Percentiles rank a stretch among this genome's conserved stretches.
Evolutionary conservation across 2,888 invertebrate species (phyloP).

Genomic region (Sialis fuliginosa): DNA sequence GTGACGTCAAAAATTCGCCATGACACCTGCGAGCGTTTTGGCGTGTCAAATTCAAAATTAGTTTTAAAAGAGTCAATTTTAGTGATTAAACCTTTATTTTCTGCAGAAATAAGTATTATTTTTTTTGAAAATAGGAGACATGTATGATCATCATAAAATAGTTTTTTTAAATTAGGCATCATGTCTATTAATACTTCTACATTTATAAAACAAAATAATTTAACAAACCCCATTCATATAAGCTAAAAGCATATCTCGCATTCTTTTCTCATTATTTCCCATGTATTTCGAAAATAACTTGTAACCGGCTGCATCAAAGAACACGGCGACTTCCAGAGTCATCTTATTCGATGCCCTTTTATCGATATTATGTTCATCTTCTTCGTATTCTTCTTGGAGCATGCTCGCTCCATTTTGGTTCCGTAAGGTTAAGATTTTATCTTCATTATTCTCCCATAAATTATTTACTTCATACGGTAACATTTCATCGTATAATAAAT

Average conservation of each 20-base stretch:
- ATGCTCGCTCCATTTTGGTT: neutral
- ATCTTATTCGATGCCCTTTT: slow-evolving; percentile 19
- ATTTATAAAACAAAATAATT: no score
- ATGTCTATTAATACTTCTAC: no score
- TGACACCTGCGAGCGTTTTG: no score
- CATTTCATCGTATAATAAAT: slow-evolving; percentile 24
- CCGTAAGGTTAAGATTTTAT: neutral
- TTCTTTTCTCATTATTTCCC: slow-evolving; percentile 40
- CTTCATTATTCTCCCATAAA: slow-evolving; percentile 11
- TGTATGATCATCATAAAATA: no score
- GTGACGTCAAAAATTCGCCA: no score
- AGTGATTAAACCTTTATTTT: no score
- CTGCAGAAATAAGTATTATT: no score
- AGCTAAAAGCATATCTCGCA: slow-evolving; percentile 58
- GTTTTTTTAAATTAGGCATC: no score
- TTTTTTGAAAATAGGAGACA: no score
- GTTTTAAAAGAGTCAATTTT: no score
- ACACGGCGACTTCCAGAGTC: slow-evolving; percentile 53
- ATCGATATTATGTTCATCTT: neutral
- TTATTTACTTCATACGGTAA: slow-evolving; percentile 9
- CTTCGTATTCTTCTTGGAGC: neutral
- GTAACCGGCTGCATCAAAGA: slow-evolving; percentile 58
- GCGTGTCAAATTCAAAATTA: no score
- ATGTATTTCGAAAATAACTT: slow-evolving; percentile 50
- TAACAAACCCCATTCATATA: slow-evolving; percentile 53